A percentile compares a stretch with the other conserved stretches of the same genome.
These are phyloP conservation scores for Agonopterix arenella DNA, from an alignment of 2,888 invertebrate genomes.

Conservation along the genomic window DNA sequence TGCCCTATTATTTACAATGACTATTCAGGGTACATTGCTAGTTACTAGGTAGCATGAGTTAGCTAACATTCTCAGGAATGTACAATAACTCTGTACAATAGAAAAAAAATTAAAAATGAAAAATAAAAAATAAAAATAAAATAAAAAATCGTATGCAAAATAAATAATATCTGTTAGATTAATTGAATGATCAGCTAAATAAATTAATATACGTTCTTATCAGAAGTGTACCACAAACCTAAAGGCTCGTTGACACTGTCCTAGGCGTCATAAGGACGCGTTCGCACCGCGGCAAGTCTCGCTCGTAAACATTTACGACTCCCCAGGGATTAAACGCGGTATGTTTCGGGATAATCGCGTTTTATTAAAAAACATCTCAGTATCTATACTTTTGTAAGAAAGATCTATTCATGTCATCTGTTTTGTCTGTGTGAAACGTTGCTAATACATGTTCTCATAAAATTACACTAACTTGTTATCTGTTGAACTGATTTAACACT, in stretches of 20 bases:
- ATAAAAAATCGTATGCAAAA: no score
- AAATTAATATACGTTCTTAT: no score
- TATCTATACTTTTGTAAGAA: not conserved
- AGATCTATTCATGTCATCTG: not conserved
- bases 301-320: slow-evolving; percentile 72
- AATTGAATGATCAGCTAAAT: no score
- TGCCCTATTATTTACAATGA: no score
- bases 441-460: slow-evolving; percentile 30
- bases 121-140: no score
- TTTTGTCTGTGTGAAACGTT: slow-evolving; percentile 25
- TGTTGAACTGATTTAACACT: slow-evolving; percentile 17
- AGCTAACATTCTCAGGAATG: no score
- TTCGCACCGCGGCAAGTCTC: slow-evolving; percentile 59
- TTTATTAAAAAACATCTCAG: slow-evolving; percentile 56
- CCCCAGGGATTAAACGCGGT: slow-evolving; percentile 56
- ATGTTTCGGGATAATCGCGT: slow-evolving; percentile 35
- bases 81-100: no score
- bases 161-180: no score
- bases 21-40: no score
- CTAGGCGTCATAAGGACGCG: slow-evolving; percentile 66
- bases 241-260: slow-evolving; percentile 43
- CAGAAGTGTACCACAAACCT: slow-evolving; percentile 27
- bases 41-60: no score
- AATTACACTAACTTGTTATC: slow-evolving; percentile 17
- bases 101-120: no score